Evolutionary conservation across 2,888 invertebrate species (phyloP).

Genomic region (Leptopilina myrica): DNA sequence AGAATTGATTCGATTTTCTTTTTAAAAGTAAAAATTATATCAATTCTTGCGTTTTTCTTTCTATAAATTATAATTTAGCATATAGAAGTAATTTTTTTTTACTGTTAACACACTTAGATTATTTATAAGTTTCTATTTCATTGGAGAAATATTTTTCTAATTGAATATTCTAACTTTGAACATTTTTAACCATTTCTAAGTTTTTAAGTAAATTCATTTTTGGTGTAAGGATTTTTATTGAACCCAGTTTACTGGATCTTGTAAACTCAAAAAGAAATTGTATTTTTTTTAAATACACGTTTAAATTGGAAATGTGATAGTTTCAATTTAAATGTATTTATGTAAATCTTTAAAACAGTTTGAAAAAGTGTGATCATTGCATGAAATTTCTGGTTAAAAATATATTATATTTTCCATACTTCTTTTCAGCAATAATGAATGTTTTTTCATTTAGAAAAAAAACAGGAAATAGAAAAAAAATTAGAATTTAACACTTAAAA

Average conservation of each 20-base stretch:
- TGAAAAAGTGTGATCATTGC: conserved; percentile 28
- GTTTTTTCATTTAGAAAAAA: not conserved
- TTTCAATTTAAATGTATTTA: not conserved
- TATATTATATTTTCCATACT: not conserved
- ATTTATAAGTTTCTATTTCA: too few species aligned
- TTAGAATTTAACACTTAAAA: too few species aligned
- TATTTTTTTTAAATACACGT: too few species aligned
- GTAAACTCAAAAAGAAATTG: too few species aligned
- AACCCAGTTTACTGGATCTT: too few species aligned
- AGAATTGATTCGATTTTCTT: conserved; percentile 22
- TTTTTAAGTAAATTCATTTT: too few species aligned
- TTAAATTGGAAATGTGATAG: not conserved
- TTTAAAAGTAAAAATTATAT: conserved; percentile 17
- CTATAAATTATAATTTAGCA: not conserved
- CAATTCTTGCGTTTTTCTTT: conserved; percentile 23
- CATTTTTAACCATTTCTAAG: too few species aligned
- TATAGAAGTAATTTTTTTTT: conserved; percentile 13
- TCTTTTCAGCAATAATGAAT: not conserved
- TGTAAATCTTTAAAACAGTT: not conserved
- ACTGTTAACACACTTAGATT: not conserved
- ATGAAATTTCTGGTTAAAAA: conserved; percentile 23
- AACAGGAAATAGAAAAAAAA: too few species aligned
- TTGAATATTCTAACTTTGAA: too few species aligned
- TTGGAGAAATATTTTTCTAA: too few species aligned
- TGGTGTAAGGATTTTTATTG: too few species aligned